Conservation (phyloP, 2,888 invertebrate genomes). For the Norana najaformis region DNA sequence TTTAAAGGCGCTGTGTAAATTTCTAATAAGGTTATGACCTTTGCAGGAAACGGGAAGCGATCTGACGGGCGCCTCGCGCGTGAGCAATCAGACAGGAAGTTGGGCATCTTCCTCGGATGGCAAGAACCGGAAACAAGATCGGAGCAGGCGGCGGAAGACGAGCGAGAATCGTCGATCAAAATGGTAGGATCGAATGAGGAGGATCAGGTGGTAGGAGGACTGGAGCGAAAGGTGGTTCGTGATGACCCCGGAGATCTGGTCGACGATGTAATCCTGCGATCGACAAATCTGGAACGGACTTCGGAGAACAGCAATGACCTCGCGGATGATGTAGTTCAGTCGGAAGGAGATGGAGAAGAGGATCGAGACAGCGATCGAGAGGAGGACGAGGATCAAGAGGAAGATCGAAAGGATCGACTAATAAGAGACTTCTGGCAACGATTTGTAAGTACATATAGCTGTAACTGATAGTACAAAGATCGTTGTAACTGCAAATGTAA, state of each 20-base stretch:
- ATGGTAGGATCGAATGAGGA: background rate
- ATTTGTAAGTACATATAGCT: background rate
- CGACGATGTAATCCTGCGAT: background rate
- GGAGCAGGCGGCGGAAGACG: background rate
- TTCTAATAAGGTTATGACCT: background rate
- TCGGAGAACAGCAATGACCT: slow-evolving; percentile 6
- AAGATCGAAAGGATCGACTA: background rate
- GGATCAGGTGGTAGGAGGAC: background rate
- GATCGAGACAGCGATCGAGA: background rate
- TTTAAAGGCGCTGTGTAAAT: background rate
- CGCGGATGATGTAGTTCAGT: background rate
- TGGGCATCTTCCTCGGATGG: background rate
- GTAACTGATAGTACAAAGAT: too few species aligned
- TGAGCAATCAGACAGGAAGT: background rate
- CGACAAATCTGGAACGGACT: background rate
- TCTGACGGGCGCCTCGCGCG: background rate
- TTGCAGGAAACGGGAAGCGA: slow-evolving; percentile 6
- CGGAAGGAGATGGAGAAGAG: background rate
- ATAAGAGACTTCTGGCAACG: background rate
- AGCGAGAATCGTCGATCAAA: background rate
- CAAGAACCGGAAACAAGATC: background rate
- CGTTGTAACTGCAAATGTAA: too few species aligned
- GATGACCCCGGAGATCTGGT: background rate
- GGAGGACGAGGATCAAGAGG: background rate
- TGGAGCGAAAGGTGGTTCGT: background rate